Conservation (phyloP, 2,888 invertebrate genomes). For the Drosophila kuntzei region DNA sequence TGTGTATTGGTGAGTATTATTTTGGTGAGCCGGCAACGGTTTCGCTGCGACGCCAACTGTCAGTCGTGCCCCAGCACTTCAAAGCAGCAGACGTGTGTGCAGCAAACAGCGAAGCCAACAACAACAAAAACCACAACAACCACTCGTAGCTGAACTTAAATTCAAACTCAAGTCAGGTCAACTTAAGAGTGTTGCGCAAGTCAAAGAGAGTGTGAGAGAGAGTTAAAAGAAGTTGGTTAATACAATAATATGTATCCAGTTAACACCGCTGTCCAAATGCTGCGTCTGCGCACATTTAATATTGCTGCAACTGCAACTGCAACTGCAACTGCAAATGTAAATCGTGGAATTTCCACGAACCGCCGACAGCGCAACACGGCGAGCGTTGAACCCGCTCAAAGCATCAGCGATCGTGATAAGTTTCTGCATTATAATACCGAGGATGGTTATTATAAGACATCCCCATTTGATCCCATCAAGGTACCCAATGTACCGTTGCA, state of each 20-base stretch:
- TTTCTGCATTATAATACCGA: slow-evolving; percentile 72
- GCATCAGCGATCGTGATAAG: slow-evolving; percentile 78
- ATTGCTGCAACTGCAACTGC: slow-evolving; percentile 28
- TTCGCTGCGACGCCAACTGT: slow-evolving; percentile 54
- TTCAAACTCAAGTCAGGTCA: slow-evolving; percentile 7
- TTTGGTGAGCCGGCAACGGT: slow-evolving; percentile 52
- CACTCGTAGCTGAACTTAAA: slow-evolving; percentile 5
- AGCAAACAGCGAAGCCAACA: slow-evolving; percentile 28
- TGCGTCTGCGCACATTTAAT: slow-evolving; percentile 59
- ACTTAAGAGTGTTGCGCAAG: not conserved
- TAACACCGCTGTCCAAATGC: slow-evolving; percentile 55
- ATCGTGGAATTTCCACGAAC: slow-evolving; percentile 64
- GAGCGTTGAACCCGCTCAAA: slow-evolving; percentile 72
- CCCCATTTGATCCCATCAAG: slow-evolving; percentile 86
- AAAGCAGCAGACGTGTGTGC: slow-evolving; percentile 61
- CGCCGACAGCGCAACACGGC: slow-evolving; percentile 73
- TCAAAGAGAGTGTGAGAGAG: not conserved
- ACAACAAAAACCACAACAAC: slow-evolving; percentile 10
- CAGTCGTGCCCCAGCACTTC: slow-evolving; percentile 75
- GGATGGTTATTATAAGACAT: slow-evolving; percentile 85
- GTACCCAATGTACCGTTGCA: slow-evolving; percentile 87
- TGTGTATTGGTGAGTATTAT: slow-evolving; percentile 13
- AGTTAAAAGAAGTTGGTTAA: not conserved
- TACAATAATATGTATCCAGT: slow-evolving; percentile 58
- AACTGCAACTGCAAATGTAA: no score